Conservation (phyloP, 2,113 vertebrate species). For the Boulengeromyrus knoepffleri region DNA sequence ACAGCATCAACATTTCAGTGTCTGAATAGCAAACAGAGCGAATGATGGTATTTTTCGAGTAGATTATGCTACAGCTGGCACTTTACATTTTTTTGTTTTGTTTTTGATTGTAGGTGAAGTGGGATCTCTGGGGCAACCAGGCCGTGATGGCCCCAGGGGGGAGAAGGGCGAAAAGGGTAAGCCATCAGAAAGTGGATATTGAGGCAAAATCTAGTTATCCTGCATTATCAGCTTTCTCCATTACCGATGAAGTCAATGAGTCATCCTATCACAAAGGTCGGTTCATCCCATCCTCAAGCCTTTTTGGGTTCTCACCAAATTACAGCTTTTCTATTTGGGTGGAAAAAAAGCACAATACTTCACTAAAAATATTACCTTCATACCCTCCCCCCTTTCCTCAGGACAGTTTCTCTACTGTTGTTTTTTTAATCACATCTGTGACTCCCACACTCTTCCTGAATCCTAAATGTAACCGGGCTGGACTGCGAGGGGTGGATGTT, state of each 20-base stretch:
- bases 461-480: background rate
- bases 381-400: background rate
- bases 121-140: conserved; percentile 52
- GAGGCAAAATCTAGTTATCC: background rate
- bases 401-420: background rate
- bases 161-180: conserved; percentile 70
- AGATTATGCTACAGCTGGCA: background rate
- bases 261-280: background rate
- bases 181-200: background rate
- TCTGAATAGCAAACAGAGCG: background rate
- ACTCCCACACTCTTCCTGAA: background rate
- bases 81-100: background rate
- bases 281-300: background rate
- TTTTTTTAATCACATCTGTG: background rate
- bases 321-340: background rate
- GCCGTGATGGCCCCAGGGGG: conserved; percentile 64
- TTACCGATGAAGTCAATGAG: background rate
- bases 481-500: background rate
- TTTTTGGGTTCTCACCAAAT: background rate
- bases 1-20: background rate
- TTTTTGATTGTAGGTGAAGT: conserved; percentile 63
- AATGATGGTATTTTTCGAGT: background rate
- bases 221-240: background rate
- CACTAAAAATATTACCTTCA: background rate
- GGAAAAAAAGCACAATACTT: background rate